phyloP scores from a whole-genome alignment of 1,140 invertebrate species.

The Sycophila sp. region DNA sequence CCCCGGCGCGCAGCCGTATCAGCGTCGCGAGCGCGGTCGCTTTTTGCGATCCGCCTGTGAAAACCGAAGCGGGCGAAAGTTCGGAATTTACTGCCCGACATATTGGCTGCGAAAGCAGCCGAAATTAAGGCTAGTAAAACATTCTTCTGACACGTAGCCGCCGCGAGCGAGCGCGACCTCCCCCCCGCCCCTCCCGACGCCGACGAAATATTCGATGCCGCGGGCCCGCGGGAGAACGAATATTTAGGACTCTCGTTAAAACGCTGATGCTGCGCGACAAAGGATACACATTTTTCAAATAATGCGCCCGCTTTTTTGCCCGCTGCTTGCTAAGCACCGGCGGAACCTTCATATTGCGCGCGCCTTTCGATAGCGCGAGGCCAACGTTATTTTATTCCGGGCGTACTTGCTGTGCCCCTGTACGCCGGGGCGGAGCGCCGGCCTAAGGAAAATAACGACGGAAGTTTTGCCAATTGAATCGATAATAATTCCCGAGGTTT shows the following conservation, averaged over 20 bases:
- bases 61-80: constrained; percentile 49
- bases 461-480: too few species aligned
- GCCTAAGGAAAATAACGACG: too few species aligned
- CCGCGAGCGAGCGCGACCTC: neutral
- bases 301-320: neutral
- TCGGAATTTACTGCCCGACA: constrained; percentile 60
- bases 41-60: neutral
- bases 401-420: too few species aligned
- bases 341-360: too few species aligned
- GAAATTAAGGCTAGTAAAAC: constrained; percentile 64
- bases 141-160: constrained; percentile 53
- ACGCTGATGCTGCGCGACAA: constrained; percentile 32
- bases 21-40: constrained; percentile 41
- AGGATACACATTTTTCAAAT: constrained; percentile 38
- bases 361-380: too few species aligned
- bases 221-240: too few species aligned
- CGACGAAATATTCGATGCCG: constrained; percentile 35
- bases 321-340: too few species aligned
- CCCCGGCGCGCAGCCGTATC: constrained; percentile 47
- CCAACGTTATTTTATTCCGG: too few species aligned
- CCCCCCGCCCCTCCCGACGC: neutral
- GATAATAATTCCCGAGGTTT: too few species aligned
- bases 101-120: constrained; percentile 61
- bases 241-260: constrained; percentile 41
- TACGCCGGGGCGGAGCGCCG: too few species aligned